phyloP scores from a whole-genome alignment of 1,140 invertebrate species.

The Nephotettix cincticeps region DNA sequence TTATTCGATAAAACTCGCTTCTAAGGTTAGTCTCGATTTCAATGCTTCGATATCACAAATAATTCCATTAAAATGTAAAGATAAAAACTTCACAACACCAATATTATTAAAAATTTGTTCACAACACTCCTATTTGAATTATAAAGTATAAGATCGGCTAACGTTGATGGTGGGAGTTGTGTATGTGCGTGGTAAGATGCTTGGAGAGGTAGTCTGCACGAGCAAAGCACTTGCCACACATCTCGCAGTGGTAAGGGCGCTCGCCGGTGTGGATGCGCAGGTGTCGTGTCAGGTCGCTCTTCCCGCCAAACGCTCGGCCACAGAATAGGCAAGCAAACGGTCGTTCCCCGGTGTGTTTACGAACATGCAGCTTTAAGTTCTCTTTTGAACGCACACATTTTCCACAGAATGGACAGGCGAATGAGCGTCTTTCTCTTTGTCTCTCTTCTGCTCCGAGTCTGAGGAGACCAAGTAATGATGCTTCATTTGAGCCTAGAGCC shows the following conservation, averaged over 20 bases:
- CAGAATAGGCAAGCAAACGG: constrained; percentile 87
- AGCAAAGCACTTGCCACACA: constrained; percentile 88
- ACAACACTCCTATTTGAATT: constrained; percentile 25
- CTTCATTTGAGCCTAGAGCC: constrained; percentile 53
- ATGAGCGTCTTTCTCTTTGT: constrained; percentile 60
- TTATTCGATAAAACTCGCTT: constrained; percentile 18
- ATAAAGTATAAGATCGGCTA: constrained; percentile 7
- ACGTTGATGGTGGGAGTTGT: constrained; percentile 45
- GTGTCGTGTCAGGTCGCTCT: constrained; percentile 82
- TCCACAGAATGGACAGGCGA: constrained; percentile 85
- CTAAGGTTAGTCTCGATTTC: background rate
- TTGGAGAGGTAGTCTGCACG: constrained; percentile 88
- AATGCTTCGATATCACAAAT: constrained; percentile 17
- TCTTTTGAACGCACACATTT: constrained; percentile 87
- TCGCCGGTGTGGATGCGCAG: constrained; percentile 84
- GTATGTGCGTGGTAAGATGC: constrained; percentile 85
- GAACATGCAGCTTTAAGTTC: constrained; percentile 83
- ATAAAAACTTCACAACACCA: constrained; percentile 16
- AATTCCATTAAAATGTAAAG: constrained; percentile 6
- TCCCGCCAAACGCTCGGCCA: constrained; percentile 80
- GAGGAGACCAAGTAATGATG: constrained; percentile 62
- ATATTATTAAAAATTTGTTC: constrained; percentile 18
- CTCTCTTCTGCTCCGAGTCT: constrained; percentile 57
- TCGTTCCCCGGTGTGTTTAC: constrained; percentile 84
- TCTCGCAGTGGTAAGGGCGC: constrained; percentile 84